Evolutionary conservation across 2,888 invertebrate genomes (phyloP).

Genomic region (Apantesis nais): DNA sequence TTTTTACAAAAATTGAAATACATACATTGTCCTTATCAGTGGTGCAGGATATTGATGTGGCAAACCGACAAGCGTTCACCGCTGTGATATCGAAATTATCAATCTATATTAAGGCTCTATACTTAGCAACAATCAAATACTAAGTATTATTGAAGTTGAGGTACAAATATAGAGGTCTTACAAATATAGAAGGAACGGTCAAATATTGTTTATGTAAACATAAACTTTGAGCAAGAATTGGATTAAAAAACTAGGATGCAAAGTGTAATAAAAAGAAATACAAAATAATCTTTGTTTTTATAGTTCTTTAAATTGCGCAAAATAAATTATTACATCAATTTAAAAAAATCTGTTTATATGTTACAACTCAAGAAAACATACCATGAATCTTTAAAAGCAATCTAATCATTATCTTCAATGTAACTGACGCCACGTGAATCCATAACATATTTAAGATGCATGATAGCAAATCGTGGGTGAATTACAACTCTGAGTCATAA

Average conservation of each 20-base stretch:
- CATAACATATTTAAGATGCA: constrained; percentile 44
- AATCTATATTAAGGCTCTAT: not conserved
- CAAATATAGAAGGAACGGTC: not conserved
- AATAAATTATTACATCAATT: not conserved
- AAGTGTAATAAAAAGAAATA: not conserved
- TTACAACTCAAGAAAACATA: constrained; percentile 24
- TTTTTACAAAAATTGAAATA: not conserved
- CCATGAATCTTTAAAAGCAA: constrained; percentile 29
- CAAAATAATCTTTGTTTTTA: not conserved
- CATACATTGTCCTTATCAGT: constrained; percentile 1
- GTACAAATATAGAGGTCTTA: too few species aligned
- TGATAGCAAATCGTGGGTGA: constrained; percentile 57
- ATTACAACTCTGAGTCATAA: constrained; percentile 46
- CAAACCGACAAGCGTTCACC: constrained; percentile 8
- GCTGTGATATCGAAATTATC: constrained; percentile 1
- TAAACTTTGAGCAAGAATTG: not conserved
- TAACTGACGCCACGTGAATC: constrained; percentile 39
- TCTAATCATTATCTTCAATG: constrained; percentile 29
- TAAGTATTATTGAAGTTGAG: too few species aligned
- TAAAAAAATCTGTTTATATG: constrained; percentile 7
- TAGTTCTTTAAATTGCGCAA: not conserved
- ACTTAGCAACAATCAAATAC: not conserved
- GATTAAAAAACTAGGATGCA: not conserved
- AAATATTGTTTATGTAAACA: not conserved
- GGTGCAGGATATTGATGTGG: constrained; percentile 11